These are phyloP conservation scores for Ceratosolen solmsi DNA, from an alignment of 1,140 invertebrate species.

Conservation along the genomic window DNA sequence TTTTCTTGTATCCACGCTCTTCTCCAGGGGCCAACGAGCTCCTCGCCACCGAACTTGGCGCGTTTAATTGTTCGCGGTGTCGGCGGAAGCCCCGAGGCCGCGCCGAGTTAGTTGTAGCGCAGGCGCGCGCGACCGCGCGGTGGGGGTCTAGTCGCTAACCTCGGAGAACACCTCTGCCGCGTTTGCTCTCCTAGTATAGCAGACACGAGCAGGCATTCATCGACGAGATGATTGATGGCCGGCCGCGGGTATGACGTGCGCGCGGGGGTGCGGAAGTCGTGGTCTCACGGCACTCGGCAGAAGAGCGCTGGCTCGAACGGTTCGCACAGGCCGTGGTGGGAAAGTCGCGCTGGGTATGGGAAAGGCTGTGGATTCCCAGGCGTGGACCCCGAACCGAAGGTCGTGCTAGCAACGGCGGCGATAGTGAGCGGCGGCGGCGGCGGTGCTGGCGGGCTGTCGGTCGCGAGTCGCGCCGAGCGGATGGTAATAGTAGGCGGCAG, in stretches of 20 bases:
- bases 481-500: background rate
- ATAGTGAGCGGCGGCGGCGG: background rate
- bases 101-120: too few species aligned
- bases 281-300: background rate
- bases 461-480: too few species aligned
- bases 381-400: background rate
- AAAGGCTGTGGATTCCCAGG: constrained; percentile 62
- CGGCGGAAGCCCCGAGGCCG: too few species aligned
- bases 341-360: constrained; percentile 60
- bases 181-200: constrained; percentile 54
- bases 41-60: too few species aligned
- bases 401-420: background rate
- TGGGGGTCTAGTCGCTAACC: background rate
- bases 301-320: background rate
- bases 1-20: too few species aligned
- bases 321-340: constrained; percentile 51
- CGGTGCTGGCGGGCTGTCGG: background rate
- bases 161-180: constrained; percentile 23
- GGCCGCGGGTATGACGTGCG: background rate
- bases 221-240: constrained; percentile 58
- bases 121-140: too few species aligned
- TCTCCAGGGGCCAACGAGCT: too few species aligned
- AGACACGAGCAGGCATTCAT: constrained; percentile 51
- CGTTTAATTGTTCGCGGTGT: too few species aligned
- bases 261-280: background rate